phyloP scores from a whole-genome alignment of 2,113 vertebrate genomes.

The Alces alces region DNA sequence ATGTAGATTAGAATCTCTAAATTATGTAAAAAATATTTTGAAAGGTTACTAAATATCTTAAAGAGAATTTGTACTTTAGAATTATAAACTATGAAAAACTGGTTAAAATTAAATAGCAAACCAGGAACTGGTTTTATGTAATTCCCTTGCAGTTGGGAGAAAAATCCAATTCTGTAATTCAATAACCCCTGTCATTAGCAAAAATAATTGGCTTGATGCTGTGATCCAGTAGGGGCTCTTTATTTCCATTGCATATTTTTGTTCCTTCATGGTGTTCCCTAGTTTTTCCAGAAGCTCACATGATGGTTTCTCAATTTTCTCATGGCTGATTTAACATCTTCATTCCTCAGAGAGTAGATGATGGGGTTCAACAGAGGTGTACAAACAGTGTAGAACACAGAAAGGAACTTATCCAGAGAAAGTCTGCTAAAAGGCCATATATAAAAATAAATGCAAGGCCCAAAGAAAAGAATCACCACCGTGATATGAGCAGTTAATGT shows the following conservation, averaged over 20 bases:
- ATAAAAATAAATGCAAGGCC: conserved; percentile 68
- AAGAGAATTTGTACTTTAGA: background rate
- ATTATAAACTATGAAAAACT: background rate
- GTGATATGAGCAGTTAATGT: conserved; percentile 62
- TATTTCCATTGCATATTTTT: background rate
- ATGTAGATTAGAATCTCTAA: background rate
- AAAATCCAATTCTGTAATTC: background rate
- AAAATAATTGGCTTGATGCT: background rate
- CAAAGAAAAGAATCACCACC: conserved; percentile 69
- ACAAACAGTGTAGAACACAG: conserved; percentile 66
- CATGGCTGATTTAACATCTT: conserved; percentile 67
- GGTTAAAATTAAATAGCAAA: background rate
- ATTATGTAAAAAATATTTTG: background rate
- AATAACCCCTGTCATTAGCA: background rate
- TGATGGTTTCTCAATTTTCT: conserved; percentile 18
- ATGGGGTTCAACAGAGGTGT: conserved; percentile 69
- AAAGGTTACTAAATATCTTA: background rate
- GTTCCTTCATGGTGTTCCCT: background rate
- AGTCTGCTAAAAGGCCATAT: conserved; percentile 65
- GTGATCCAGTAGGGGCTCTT: background rate
- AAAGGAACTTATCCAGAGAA: conserved; percentile 62
- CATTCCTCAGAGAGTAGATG: conserved; percentile 69
- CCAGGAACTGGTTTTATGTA: background rate
- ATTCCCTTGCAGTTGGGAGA: background rate
- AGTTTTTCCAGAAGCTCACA: conserved; percentile 27